Evolutionary conservation across 1,140 invertebrate genomes (phyloP), one percentile per base, ranked within the genome.

Genomic region (Platyura marginata): DNA sequence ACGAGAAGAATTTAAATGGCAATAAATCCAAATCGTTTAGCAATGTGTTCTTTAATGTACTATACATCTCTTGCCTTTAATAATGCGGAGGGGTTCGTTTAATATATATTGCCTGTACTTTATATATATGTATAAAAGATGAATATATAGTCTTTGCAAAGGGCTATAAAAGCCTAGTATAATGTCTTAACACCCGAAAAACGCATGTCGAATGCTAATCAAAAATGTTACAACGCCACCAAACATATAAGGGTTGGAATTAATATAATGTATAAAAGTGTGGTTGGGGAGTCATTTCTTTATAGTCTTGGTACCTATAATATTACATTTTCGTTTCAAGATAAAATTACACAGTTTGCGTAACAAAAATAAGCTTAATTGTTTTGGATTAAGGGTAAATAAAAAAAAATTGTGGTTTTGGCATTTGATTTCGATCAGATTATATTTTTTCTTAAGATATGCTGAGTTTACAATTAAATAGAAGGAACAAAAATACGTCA

Each of bases 1-100:
- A 44, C 33, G 21, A 21, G 43, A 44, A 44, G 36, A 44, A 39
- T 44, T 44, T 44, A 44, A 44, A 44, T 29, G 43, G 19, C 43
- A 39, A 44, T 44, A 44, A 44, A 44, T 44, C 37, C 35, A n/a
- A 19, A 19, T 32, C 41, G 25, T 42, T 43, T 23, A 20, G 29
- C 35, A 2, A 36, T 21, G 42, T 11, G 21, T 15, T 9, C 11
- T 16, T 42, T 15, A 29, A 13, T 18, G 8, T 34, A 19, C 25
- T 34, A 33, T 34, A 19, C 29, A 3, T 19, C 13, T 42, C 18
- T 18, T 25, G 39, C 36, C 20, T 15, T 18, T 20, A 38, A 38
- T 38, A 29, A 8, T 8, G 25, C 6, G 13, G 25, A 8, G 25
- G 6, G 13, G 13, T 13, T 6, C 25, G 13, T 29, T 8, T 29